Evolutionary conservation across 2,797 vertebrate species (phyloP).

Genomic region (Gastrophryne carolinensis): DNA sequence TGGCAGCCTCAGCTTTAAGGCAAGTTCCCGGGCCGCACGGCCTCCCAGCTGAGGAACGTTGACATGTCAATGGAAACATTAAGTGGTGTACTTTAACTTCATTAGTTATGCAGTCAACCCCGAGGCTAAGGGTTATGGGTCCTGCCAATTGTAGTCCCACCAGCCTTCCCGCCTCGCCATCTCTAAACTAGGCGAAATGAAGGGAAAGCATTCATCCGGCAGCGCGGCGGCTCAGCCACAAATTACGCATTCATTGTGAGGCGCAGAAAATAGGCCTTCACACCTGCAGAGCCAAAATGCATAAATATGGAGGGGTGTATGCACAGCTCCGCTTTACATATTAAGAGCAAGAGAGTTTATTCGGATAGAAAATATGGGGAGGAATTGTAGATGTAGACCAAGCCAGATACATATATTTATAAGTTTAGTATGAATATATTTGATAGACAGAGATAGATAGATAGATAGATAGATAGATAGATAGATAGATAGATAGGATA

Average conservation of each 20-base stretch:
- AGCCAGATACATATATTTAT: too few species aligned
- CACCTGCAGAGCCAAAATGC: slow-evolving; percentile 1
- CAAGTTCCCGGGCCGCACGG: neutral
- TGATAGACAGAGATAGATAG: too few species aligned
- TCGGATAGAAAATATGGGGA: too few species aligned
- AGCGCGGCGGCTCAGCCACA: neutral
- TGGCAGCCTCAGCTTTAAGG: neutral
- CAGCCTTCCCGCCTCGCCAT: slow-evolving; percentile 2
- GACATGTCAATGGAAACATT: slow-evolving; percentile 12
- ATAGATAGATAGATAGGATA: too few species aligned
- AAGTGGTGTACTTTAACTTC: neutral
- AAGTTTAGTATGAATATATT: too few species aligned
- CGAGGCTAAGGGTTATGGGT: neutral
- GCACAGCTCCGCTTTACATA: neutral
- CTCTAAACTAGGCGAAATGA: slow-evolving; percentile 11
- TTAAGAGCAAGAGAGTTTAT: too few species aligned
- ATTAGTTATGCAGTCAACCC: slow-evolving; percentile 47
- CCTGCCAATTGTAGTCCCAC: slow-evolving; percentile 15
- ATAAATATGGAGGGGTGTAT: neutral
- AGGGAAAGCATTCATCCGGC: slow-evolving; percentile 18
- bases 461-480: too few species aligned
- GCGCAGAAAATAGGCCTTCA: neutral
- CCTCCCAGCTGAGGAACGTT: neutral
- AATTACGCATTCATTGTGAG: slow-evolving; percentile 6
- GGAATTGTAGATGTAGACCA: too few species aligned